Conservation (phyloP, 2,888 invertebrate genomes). For the Arge pagana region DNA sequence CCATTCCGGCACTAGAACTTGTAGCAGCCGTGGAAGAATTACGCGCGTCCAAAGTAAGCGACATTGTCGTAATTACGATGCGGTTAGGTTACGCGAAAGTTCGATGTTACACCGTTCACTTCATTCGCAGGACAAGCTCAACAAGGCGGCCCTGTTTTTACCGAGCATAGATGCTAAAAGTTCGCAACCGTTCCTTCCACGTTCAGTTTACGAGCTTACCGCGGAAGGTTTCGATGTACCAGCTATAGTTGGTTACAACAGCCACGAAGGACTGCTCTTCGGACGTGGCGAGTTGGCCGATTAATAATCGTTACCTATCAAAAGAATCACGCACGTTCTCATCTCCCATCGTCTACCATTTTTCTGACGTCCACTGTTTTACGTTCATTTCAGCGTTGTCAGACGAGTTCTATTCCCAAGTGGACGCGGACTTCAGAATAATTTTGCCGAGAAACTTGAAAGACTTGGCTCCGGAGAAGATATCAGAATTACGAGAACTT, state of each 20-base stretch:
- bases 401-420: slow-evolving; percentile 27
- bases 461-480: slow-evolving; percentile 38
- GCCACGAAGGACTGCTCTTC: slow-evolving; percentile 35
- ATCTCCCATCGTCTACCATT: too few relatives aligned
- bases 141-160: too few relatives aligned
- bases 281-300: too few relatives aligned
- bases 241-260: slow-evolving; percentile 40
- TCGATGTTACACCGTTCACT: too few relatives aligned
- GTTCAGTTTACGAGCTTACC: slow-evolving; percentile 26
- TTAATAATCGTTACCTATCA: too few relatives aligned
- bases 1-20: not conserved
- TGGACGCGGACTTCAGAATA: slow-evolving; percentile 49
- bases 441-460: slow-evolving; percentile 55
- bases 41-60: not conserved
- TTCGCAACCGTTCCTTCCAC: slow-evolving; percentile 38
- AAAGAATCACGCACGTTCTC: too few relatives aligned
- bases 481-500: slow-evolving; percentile 42
- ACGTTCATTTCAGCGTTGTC: not conserved
- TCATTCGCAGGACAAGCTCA: too few relatives aligned
- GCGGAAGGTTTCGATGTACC: slow-evolving; percentile 41
- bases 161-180: slow-evolving; percentile 41
- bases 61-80: too few relatives aligned
- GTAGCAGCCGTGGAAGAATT: not conserved
- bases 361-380: too few relatives aligned
- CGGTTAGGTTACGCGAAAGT: too few relatives aligned